phyloP scores from a whole-genome alignment of 2,113 vertebrate species.

The Saccopteryx leptura region DNA sequence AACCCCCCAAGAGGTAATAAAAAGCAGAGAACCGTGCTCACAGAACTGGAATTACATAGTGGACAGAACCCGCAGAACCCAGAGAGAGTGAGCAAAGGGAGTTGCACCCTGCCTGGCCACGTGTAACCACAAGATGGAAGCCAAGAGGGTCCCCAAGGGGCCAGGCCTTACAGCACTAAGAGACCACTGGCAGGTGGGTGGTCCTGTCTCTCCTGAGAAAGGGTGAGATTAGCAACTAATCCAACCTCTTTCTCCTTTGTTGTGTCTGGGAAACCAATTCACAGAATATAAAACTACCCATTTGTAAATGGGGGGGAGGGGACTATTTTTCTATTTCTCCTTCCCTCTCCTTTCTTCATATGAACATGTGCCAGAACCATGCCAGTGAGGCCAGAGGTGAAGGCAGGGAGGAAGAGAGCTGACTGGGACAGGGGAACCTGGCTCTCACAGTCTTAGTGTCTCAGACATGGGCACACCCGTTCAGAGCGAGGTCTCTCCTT shows the following conservation, averaged over 20 bases:
- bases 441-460: background rate
- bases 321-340: background rate
- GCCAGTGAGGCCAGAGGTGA: background rate
- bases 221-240: background rate
- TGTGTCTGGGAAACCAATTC: background rate
- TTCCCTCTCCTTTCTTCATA: background rate
- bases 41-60: background rate
- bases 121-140: background rate
- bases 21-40: background rate
- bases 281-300: background rate
- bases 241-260: background rate
- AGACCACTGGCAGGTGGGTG: background rate
- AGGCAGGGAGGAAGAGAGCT: background rate
- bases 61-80: background rate
- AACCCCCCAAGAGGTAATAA: background rate
- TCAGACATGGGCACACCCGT: background rate
- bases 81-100: background rate
- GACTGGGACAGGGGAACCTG: background rate
- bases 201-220: background rate
- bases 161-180: background rate
- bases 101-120: background rate
- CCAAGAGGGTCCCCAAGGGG: background rate
- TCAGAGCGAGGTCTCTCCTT: background rate
- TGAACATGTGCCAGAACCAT: background rate
- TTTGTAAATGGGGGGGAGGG: background rate